Base-by-base conservation (phyloP, 2,797 vertebrate species). In the Xyrichtys novacula region DNA sequence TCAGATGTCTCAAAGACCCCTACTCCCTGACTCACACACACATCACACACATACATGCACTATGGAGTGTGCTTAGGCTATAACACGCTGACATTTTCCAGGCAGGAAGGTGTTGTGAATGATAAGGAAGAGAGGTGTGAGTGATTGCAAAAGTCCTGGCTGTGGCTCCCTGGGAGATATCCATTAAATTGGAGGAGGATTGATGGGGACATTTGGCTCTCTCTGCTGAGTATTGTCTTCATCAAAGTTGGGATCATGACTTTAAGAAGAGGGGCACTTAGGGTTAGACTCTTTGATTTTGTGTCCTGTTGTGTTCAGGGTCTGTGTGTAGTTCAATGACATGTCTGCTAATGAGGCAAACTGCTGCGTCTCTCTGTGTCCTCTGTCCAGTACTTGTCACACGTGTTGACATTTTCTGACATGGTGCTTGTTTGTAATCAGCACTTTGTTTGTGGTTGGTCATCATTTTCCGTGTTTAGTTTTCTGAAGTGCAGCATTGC, bases 11-110 rank as follows among this genome's bases (percentile, higher is more conserved):
- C 63, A 53, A 59, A 64, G 54, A 42, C 64, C 63, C 28, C 32
- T 4, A 32, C 50, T 36, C 49, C 19, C 32, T 46, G 58, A 39
- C 49, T 23, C 52, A 1, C 56, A 46, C 46, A 65, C 50, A 62
- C 61, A 34, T 19, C 12, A 7, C 22, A 61, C 47, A 49, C 36
- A 15, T 60, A 49, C 36, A 15, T 60, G 54, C 59, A 26, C 58
- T 20, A 59, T 28, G 49, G 56, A 67, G 69, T 39, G 7, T 67
- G 83, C 46, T 62, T 43, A 48, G 69, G 76, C 67, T 56, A 23
- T 75, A 62, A 61, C 65, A 73, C 2, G 42, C 62, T 78, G 83
- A 85, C 76, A 85, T 87, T 87, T 76, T 57, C 80, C 84, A 85
- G 86, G 67, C 77, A 81, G 75, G 76, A 71, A 72, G 69, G 76